phyloP scores from a whole-genome alignment of 2,888 invertebrate species.

The Atrina japonica region DNA sequence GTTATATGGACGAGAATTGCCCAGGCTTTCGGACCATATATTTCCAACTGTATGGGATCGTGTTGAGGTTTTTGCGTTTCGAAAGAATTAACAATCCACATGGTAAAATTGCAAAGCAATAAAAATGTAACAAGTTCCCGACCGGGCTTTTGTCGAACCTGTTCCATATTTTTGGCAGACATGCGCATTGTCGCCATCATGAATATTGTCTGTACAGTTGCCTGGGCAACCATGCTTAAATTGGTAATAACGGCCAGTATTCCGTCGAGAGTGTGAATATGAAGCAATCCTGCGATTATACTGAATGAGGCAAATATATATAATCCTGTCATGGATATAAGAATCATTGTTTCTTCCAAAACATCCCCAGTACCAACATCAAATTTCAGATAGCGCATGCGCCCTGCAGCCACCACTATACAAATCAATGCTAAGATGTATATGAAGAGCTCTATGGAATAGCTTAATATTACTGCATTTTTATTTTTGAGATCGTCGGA shows the following conservation, averaged over 20 bases:
- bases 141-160: constrained; percentile 96
- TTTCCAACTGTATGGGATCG: constrained; percentile 94
- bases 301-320: constrained; percentile 96
- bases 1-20: constrained; percentile 95
- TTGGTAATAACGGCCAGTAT: constrained; percentile 94
- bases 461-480: constrained; percentile 93
- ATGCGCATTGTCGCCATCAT: constrained; percentile 95
- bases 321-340: constrained; percentile 95
- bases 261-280: constrained; percentile 88
- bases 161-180: constrained; percentile 92
- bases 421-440: constrained; percentile 93
- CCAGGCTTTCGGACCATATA: constrained; percentile 96
- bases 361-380: constrained; percentile 5
- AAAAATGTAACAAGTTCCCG: constrained; percentile 97
- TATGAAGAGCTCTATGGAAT: constrained; percentile 92
- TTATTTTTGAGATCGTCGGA: constrained; percentile 87
- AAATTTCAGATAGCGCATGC: constrained; percentile 84
- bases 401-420: constrained; percentile 91
- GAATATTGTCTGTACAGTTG: constrained; percentile 92
- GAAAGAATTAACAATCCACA: constrained; percentile 98
- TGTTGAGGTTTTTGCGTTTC: constrained; percentile 96
- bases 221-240: constrained; percentile 92
- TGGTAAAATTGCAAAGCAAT: constrained; percentile 96
- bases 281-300: constrained; percentile 93
- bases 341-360: constrained; percentile 84